Evolutionary conservation across 2,888 invertebrate species (phyloP).

Genomic region (Molorchus minor): DNA sequence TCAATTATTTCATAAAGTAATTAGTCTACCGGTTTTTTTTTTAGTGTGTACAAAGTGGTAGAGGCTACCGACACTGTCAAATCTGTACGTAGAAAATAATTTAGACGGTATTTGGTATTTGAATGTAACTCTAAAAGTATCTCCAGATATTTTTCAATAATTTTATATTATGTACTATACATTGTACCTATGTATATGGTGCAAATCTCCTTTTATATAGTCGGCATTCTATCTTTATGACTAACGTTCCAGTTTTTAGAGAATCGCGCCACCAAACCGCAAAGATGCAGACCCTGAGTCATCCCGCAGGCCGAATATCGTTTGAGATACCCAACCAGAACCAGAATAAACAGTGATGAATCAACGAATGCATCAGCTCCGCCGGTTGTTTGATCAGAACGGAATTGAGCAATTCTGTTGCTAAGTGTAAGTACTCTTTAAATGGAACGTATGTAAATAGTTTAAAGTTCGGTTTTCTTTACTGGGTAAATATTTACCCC

Average conservation of each 20-base stretch:
- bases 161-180: too few species aligned
- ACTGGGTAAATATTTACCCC: conserved; percentile 9
- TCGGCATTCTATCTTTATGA: conserved; percentile 7
- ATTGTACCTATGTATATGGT: too few species aligned
- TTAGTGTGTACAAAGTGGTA: too few species aligned
- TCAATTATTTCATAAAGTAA: too few species aligned
- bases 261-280: neutral
- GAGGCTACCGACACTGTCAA: too few species aligned
- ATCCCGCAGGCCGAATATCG: neutral
- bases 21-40: too few species aligned
- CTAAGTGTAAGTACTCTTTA: conserved; percentile 20
- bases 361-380: conserved; percentile 7
- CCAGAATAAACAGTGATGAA: conserved; percentile 13
- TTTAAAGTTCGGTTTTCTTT: neutral
- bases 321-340: neutral
- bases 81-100: too few species aligned
- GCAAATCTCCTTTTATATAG: conserved; percentile 11
- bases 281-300: conserved; percentile 3
- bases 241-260: neutral
- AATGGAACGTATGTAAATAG: conserved; percentile 6
- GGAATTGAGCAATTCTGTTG: conserved; percentile 13
- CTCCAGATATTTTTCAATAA: too few species aligned
- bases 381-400: neutral
- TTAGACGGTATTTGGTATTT: too few species aligned
- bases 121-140: too few species aligned